Base-by-base conservation (phyloP, 2,888 invertebrate genomes). In the Torymus tubicola region DNA sequence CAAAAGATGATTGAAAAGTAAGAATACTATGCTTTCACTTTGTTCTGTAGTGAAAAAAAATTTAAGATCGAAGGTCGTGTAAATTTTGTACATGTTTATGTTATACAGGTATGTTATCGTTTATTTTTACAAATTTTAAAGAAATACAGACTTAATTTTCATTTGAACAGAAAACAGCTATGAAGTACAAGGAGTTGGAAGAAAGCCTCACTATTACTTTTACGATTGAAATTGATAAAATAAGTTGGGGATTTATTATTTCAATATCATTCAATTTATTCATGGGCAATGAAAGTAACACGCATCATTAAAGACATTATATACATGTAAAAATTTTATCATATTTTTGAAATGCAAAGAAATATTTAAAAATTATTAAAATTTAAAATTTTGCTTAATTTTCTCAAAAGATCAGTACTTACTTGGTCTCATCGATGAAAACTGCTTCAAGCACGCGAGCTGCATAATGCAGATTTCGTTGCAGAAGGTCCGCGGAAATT, bases 351-450 rank as follows among this genome's bases (percentile, higher is more conserved):
- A 42, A 42, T 42, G 8, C 42, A 42, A 42, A 8, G 42, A 42
- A 8, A 42, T 42, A 42, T 8, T 42, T 42, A 5, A 42, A 42
- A 42, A 42, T 42, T 42, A 42, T 8, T 42, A 42, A 1, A 42
- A 42, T 42, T 8, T 42, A 8, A 42, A 5, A 42, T 42, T 5
- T 31, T 42, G n/a, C 1, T 42, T 0, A 42, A 42, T 5, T 42
- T 42, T 42, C 42, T 42, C 42, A 42, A 42, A 8, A 42, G 14
- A 58, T 78, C 58, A 76, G 81, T 81, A 88, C 95, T 92, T 95
- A 97, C 98, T 97, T 97, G 91, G 97, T 96, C 92, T 98, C 97
- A 91, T 98, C 98, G 90, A 96, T 95, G 92, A 96, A 97, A 85
- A 97, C 96, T 14, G 97, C 96, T 93, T 98, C 98, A 84, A 98